Base-by-base conservation (phyloP, 2,113 vertebrate species). In the Colinus virginianus region DNA sequence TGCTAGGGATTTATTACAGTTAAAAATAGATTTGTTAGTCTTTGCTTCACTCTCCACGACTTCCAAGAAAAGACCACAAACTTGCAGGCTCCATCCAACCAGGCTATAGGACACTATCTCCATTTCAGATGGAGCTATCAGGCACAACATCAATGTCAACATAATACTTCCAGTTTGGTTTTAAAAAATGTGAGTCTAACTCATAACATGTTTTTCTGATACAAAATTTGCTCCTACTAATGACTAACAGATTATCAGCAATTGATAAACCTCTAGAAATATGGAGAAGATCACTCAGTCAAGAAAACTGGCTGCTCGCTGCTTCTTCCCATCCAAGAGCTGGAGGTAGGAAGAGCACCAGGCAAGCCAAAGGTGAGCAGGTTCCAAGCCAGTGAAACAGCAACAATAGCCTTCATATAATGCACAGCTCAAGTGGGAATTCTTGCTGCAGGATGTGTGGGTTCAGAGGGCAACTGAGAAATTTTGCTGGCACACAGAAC, bases 231-330 rank as follows among this genome's bases (percentile, higher is more conserved):
- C 32, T 83, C 46, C 72, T 30, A 40, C 6, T 67, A 86, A 80
- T 53, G 42, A 78, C 53, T 78, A 90, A 61, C 13, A 85, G 62
- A 51, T 88, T 66, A 90, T 64, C 68, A 90, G 34, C 72, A 85
- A 88, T 5, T 34, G 66, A 90, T 84, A 82, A 92, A 69, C 8
- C 36, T 69, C 49, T 13, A 36, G 64, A 82, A 78, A 72, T n/a
- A 36, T 0, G 23, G 26, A 42, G 42, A 80, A 74, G 23, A 88
- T 16, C 87, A 93, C 53, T 62, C 15, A 66, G 61, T 77, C 13
- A 34, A 69, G 45, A 66, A 84, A 90, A 64, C 21, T 1, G 2
- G 23, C 6, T 18, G 25, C 4, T 61, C 7, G 0, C 9, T 78
- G 9, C 46, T 76, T 78, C 70, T 90, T 91, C 49, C 48, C 49